Conservation (phyloP, 2,113 vertebrate genomes). For the Ploceus nigricollis region DNA sequence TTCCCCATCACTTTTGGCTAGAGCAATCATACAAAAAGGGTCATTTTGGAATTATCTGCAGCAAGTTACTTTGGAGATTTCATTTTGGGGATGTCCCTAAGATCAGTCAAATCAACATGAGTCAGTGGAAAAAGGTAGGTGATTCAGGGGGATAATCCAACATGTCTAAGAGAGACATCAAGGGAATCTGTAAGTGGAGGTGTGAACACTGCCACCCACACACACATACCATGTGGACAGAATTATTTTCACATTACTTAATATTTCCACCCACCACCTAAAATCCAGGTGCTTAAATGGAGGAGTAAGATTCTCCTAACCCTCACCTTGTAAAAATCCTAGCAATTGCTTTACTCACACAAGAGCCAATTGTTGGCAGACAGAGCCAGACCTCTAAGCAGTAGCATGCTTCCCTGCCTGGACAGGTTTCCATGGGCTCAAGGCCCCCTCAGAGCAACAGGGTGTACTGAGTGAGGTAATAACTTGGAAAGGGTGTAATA, state of each 20-base stretch:
- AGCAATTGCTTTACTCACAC: not conserved
- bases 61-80: not conserved
- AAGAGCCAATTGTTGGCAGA: not conserved
- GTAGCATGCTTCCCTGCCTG: not conserved
- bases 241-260: conserved; percentile 12
- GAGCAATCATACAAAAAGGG: not conserved
- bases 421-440: not conserved
- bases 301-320: not conserved
- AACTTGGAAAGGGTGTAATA: not conserved
- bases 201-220: not conserved
- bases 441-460: not conserved
- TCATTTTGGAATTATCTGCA: not conserved
- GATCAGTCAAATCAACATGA: not conserved
- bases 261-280: conserved; percentile 6
- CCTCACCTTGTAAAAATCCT: conserved; percentile 29
- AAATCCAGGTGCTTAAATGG: conserved; percentile 15
- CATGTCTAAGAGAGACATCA: not conserved
- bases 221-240: not conserved
- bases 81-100: not conserved
- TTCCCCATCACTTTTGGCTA: not conserved
- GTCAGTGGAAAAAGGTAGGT: not conserved
- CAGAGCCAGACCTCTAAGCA: not conserved
- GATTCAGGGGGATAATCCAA: not conserved
- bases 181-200: not conserved
- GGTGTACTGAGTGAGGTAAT: conserved; percentile 18